Evolutionary conservation across 1,140 invertebrate genomes (phyloP), one percentile per base, ranked within the genome.

Genomic region (Acromyrmex echinatior): DNA sequence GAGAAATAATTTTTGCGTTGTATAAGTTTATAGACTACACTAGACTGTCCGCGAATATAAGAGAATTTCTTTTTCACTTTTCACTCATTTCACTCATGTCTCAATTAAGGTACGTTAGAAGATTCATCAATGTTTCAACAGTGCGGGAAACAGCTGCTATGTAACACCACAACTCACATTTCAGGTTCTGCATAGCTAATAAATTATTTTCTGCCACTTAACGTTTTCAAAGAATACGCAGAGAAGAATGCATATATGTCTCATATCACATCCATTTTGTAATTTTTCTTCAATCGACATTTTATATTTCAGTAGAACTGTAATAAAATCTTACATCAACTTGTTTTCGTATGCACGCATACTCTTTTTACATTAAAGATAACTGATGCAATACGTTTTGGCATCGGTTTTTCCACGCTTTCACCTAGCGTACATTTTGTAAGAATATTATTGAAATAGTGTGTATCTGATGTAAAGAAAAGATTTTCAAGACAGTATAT

Each of bases 191-290:
- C 16, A 74, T 56, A 31, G 49, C 10, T 12, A 28, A 45, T 65
- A 49, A 81, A 81, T 81, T 70, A 81, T 81, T 63, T 53, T 39
- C 76, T 53, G 14, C 65, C n/a, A 71, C 14, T 31, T 70, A 56
- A n/a, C 35, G 21, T 68, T 28, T 35, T 62, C 28, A n/a, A 16
- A 63, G 12, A 28, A 65, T n/a, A 35, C 21, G 16, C 5, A 28
- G 31, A 25, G 9, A 5, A 39, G 56, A 28, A 58, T 35, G 31
- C 31, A 31, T 6, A 6, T 3, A 5, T 31, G 31, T 3, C 6
- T n/a, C 56, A 70, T 45, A 58, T 25, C 9, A 12, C 16, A 3
- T 10, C 14, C 56, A 71, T 56, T 35, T 58, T 9, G 12, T 39
- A 14, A 45, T 45, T 45, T 28, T 81, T 58, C 21, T 14, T 53